These are phyloP conservation scores for Ctenomys sociabilis DNA, from an alignment of 2,113 vertebrate species.

Conservation along the genomic window DNA sequence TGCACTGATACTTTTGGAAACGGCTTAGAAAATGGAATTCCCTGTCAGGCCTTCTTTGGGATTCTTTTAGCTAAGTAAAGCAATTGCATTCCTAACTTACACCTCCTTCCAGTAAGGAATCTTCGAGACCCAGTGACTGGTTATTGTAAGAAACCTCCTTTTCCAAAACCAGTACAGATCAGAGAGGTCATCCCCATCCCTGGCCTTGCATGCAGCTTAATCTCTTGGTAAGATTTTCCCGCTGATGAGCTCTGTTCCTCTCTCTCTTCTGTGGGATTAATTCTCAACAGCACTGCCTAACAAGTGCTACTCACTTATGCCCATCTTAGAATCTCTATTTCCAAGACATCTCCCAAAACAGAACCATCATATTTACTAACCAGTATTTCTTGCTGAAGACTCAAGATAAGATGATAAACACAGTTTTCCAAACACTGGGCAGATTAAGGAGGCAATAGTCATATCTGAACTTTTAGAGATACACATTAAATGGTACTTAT, in stretches of 20 bases:
- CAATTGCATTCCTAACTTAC: rapidly evolving
- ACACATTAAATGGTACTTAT: neutral
- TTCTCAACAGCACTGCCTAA: neutral
- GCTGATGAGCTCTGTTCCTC: neutral
- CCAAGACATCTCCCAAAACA: neutral
- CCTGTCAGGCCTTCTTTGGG: neutral
- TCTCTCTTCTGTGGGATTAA: neutral
- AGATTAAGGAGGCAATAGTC: neutral
- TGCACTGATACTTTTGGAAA: neutral
- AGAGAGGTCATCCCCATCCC: neutral
- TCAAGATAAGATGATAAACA: conserved; percentile 19
- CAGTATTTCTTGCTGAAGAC: neutral
- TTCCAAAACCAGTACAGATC: neutral
- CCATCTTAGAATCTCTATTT: neutral
- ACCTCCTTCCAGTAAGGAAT: neutral
- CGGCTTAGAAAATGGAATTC: neutral
- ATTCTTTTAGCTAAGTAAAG: neutral
- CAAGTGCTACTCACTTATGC: neutral
- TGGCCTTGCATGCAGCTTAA: neutral
- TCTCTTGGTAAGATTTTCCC: neutral
- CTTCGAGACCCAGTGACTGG: neutral
- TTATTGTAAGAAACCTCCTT: neutral
- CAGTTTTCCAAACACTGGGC: neutral
- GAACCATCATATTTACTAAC: neutral
- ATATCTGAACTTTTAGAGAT: neutral